Evolutionary conservation across 2,888 invertebrate genomes (phyloP).

Genomic region (Chrysolina americana): DNA sequence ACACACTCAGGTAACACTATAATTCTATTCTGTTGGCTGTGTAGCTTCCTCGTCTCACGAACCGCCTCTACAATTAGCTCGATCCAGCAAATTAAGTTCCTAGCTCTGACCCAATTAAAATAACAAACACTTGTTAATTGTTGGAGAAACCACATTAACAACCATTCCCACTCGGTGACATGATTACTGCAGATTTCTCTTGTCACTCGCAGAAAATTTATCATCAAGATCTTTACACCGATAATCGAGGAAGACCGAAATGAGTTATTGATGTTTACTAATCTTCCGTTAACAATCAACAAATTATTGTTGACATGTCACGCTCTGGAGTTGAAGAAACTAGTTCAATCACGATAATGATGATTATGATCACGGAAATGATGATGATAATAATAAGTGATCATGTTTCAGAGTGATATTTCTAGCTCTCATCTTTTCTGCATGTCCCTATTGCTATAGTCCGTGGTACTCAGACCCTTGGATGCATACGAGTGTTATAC

Average conservation of each 20-base stretch:
- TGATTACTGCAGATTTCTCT: neutral
- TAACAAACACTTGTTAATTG: constrained; percentile 37
- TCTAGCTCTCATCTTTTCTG: too few species aligned
- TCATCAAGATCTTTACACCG: neutral
- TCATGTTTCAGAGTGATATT: too few species aligned
- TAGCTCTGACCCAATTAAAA: constrained; percentile 41
- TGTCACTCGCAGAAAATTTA: neutral
- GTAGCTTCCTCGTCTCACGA: constrained; percentile 24
- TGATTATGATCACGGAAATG: too few species aligned
- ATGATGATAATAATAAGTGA: too few species aligned
- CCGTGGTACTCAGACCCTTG: too few species aligned
- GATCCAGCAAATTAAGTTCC: constrained; percentile 35
- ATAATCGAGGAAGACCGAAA: too few species aligned
- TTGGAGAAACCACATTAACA: constrained; percentile 18
- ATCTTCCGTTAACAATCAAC: neutral
- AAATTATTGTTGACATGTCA: neutral
- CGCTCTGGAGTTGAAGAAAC: too few species aligned
- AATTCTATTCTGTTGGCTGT: constrained; percentile 23
- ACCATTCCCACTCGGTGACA: neutral
- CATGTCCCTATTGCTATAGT: too few species aligned
- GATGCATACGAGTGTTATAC: too few species aligned
- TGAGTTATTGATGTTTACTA: too few species aligned
- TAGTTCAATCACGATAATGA: too few species aligned
- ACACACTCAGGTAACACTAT: constrained; percentile 32
- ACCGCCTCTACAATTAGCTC: constrained; percentile 30